These are phyloP conservation scores for Temnopleurus reevesii DNA, from an alignment of 53 echinoderm and acorn worm species.

Conservation along the genomic window DNA sequence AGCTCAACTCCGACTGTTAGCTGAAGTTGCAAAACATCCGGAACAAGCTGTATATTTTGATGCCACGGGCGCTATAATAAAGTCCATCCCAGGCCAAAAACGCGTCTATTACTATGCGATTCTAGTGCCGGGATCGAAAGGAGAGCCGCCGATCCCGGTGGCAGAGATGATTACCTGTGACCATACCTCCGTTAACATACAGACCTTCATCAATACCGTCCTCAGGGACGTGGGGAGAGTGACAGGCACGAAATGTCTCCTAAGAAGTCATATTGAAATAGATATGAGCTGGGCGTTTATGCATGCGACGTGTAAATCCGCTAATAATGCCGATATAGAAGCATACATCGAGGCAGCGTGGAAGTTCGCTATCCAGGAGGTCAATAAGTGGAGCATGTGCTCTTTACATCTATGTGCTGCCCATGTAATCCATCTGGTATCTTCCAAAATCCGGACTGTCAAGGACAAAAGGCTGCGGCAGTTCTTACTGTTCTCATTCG, in stretches of 20 bases:
- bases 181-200: background rate
- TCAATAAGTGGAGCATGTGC: background rate
- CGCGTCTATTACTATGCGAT: background rate
- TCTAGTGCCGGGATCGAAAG: background rate
- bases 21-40: background rate
- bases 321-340: background rate
- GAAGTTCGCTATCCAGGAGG: background rate
- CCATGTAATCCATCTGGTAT: background rate
- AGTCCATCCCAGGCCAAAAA: background rate
- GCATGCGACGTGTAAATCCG: background rate
- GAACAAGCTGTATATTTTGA: background rate
- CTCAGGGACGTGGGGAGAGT: background rate
- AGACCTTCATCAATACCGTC: background rate
- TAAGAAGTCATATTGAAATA: background rate
- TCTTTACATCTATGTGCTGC: background rate
- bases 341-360: background rate
- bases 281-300: background rate
- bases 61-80: background rate
- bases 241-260: background rate
- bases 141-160: background rate
- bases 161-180: background rate
- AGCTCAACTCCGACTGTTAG: background rate
- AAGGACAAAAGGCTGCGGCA: background rate
- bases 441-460: background rate
- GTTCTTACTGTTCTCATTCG: background rate